Conservation (phyloP, 2,888 invertebrate genomes). For the Drosophila kambysellisi region DNA sequence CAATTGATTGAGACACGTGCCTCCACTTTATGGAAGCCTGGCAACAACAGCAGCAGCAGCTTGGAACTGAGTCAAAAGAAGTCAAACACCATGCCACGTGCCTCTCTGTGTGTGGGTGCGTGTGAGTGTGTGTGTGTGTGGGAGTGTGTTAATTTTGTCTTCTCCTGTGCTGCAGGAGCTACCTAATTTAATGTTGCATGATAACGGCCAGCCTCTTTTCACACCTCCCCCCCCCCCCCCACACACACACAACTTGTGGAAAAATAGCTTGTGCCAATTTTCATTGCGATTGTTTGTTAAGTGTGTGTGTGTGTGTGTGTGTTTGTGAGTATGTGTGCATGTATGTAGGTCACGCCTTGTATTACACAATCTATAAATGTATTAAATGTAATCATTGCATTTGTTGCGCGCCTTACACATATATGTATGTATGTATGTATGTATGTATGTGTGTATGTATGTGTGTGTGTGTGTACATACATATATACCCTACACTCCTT, state of each 20-base stretch:
- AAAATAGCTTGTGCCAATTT: slow-evolving; percentile 60
- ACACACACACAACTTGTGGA: slow-evolving; percentile 1
- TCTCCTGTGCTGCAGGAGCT: slow-evolving; percentile 65
- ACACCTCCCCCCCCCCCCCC: neutral
- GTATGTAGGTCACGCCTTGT: slow-evolving; percentile 68
- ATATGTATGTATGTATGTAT: neutral
- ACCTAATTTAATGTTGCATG: slow-evolving; percentile 76
- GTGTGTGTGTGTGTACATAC: neutral
- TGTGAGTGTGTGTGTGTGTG: slow-evolving; percentile 29
- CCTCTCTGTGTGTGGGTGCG: slow-evolving; percentile 18
- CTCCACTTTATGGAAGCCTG: slow-evolving; percentile 57
- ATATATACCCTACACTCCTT: neutral
- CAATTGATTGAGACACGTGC: slow-evolving; percentile 69
- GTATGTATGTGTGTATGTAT: neutral
- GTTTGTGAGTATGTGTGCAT: slow-evolving; percentile 6
- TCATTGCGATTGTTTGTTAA: slow-evolving; percentile 58
- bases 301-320: slow-evolving; percentile 4
- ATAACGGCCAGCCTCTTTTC: slow-evolving; percentile 26
- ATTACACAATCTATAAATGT: slow-evolving; percentile 60
- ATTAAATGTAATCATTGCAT: slow-evolving; percentile 61
- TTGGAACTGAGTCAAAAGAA: slow-evolving; percentile 54
- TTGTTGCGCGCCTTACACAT: slow-evolving; percentile 36
- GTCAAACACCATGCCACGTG: slow-evolving; percentile 75
- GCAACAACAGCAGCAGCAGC: slow-evolving; percentile 12
- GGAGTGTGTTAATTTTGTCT: slow-evolving; percentile 64